Evolutionary conservation across 2,888 invertebrate genomes (phyloP).

Genomic region (Caenorhabditis sp.): DNA sequence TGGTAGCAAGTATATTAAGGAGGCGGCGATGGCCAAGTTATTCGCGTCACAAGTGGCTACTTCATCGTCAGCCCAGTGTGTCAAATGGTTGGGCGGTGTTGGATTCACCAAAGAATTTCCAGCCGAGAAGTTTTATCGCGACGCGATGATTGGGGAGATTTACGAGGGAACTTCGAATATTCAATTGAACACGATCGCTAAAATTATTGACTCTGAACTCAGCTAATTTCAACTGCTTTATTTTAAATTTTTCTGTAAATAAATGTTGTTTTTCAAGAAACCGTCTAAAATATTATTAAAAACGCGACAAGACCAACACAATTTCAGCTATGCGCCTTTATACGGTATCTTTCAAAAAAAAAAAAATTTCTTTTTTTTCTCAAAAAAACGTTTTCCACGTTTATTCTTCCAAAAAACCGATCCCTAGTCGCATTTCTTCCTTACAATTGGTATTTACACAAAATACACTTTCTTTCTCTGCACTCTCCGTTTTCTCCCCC

Average conservation of each 20-base stretch:
- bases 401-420: not conserved
- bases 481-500: too few species aligned
- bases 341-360: not conserved
- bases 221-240: conserved; percentile 2
- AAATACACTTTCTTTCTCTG: too few species aligned
- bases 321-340: too few species aligned
- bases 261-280: not conserved
- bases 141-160: conserved; percentile 94
- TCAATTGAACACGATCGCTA: conserved; percentile 94
- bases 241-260: not conserved
- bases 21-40: conserved; percentile 96
- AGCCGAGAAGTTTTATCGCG: conserved; percentile 93
- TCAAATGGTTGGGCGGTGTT: conserved; percentile 97
- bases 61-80: conserved; percentile 86
- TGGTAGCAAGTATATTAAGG: conserved; percentile 84
- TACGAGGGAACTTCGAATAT: conserved; percentile 98
- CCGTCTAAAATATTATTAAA: not conserved
- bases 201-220: conserved; percentile 77
- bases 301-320: not conserved
- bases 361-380: not conserved
- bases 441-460: too few species aligned
- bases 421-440: too few species aligned
- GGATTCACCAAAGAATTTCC: conserved; percentile 95
- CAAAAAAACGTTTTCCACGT: not conserved
- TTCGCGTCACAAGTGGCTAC: conserved; percentile 81